Percentiles rank a stretch among this genome's conserved stretches.
Conservation (phyloP, 2,888 invertebrate species). For the Chirona hameri region DNA sequence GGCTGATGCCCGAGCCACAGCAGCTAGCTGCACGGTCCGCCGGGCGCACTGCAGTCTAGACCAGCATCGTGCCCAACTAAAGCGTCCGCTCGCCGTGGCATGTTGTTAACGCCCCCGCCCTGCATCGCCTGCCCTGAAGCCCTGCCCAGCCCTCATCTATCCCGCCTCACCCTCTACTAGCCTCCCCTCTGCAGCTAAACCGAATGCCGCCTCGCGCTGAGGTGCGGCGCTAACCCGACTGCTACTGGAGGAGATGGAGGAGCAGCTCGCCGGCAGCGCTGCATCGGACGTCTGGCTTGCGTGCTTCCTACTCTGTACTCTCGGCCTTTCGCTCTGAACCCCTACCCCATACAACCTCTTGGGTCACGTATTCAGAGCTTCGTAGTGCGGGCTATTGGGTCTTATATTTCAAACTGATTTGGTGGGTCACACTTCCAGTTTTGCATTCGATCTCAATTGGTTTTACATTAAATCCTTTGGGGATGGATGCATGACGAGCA, state of each 20-base stretch:
- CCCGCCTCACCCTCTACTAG: background rate
- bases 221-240: background rate
- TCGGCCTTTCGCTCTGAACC: background rate
- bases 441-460: too few species aligned
- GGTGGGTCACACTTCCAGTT: too few species aligned
- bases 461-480: too few species aligned
- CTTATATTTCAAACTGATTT: background rate
- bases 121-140: background rate
- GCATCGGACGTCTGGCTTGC: background rate
- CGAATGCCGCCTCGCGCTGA: background rate
- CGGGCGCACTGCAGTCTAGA: too few species aligned
- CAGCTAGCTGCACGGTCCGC: too few species aligned
- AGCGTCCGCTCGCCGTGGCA: conserved; percentile 2
- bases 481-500: too few species aligned
- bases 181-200: background rate
- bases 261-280: background rate
- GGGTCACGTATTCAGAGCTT: background rate
- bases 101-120: conserved; percentile 13
- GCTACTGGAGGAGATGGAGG: background rate
- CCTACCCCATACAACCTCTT: background rate
- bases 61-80: too few species aligned
- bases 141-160: background rate
- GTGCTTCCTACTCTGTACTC: background rate
- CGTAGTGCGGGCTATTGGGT: background rate
- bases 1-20: too few species aligned